These are phyloP conservation scores for Phoeniculus purpureus DNA, from an alignment of 2,797 vertebrate genomes.

Conservation along the genomic window DNA sequence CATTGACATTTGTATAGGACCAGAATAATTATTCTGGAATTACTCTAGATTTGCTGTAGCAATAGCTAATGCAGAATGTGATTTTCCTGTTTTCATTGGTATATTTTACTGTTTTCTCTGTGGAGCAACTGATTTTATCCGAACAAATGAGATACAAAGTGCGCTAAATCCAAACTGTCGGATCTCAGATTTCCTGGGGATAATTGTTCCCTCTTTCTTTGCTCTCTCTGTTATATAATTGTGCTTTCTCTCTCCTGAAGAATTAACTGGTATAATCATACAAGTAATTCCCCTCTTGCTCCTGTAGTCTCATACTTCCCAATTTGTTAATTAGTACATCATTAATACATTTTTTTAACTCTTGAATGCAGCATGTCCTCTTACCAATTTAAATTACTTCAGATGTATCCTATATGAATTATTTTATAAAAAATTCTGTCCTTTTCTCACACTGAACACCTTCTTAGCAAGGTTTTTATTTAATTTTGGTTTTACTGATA, in stretches of 20 bases:
- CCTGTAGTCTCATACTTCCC: neutral
- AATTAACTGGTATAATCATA: neutral
- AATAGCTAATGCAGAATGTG: neutral
- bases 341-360: neutral
- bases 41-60: neutral
- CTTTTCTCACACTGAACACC: neutral
- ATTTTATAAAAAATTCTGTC: neutral
- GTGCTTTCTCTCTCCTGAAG: neutral
- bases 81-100: neutral
- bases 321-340: neutral
- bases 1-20: neutral
- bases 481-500: neutral
- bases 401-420: neutral
- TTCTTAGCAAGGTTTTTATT: neutral
- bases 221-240: neutral
- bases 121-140: neutral
- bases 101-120: neutral
- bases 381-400: neutral
- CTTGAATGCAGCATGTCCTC: neutral
- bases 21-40: neutral
- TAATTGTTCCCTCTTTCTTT: neutral
- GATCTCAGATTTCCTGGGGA: neutral
- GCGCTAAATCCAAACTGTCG: neutral
- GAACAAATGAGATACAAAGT: neutral
- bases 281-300: neutral